Evolutionary conservation across 1,140 invertebrate genomes (phyloP).

Genomic region (Magallana ariakensis): DNA sequence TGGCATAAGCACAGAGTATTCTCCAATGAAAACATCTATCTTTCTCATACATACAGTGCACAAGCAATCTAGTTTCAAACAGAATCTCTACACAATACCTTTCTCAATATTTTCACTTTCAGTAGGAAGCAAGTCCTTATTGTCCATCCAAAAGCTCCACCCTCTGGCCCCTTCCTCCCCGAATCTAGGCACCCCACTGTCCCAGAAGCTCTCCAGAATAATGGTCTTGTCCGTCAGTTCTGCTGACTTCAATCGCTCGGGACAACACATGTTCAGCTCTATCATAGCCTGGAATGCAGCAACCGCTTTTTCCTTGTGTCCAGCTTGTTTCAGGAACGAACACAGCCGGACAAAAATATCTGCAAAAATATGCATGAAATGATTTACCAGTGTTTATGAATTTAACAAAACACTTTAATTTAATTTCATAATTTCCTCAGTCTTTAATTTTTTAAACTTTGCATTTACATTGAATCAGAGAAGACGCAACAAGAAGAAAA

Average conservation of each 20-base stretch:
- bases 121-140: not conserved
- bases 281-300: conserved; percentile 80
- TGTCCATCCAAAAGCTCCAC: conserved; percentile 75
- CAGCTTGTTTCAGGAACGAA: conserved; percentile 77
- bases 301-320: conserved; percentile 80
- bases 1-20: no score
- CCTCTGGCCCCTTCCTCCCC: conserved; percentile 79
- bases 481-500: no score
- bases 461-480: no score
- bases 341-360: conserved; percentile 79
- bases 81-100: not conserved
- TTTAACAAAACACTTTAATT: no score
- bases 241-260: conserved; percentile 62
- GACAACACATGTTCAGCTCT: conserved; percentile 81
- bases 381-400: no score
- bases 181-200: conserved; percentile 79
- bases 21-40: no score
- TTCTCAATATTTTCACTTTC: conserved; percentile 25
- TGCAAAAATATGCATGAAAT: conserved; percentile 58
- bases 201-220: conserved; percentile 82
- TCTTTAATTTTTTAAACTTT: no score
- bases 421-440: no score
- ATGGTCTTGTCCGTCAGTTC: conserved; percentile 68
- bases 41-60: no score
- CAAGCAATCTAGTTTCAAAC: no score